These are phyloP conservation scores for Serilophus lunatus DNA, from an alignment of 2,113 vertebrate genomes.

Conservation along the genomic window DNA sequence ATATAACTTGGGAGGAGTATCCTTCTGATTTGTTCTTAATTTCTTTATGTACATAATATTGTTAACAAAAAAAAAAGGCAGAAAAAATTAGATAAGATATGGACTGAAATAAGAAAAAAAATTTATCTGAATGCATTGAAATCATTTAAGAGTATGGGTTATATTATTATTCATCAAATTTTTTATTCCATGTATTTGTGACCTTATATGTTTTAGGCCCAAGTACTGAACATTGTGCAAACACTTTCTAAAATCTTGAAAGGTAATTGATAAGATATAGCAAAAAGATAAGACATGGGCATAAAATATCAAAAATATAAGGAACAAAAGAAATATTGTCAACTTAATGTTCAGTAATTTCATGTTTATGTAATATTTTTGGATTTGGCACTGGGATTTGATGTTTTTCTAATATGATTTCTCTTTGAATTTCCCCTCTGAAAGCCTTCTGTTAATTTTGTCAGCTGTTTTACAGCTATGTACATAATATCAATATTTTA, in stretches of 20 bases:
- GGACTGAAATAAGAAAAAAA: not conserved
- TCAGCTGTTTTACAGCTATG: not conserved
- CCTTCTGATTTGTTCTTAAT: not conserved
- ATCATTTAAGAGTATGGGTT: not conserved
- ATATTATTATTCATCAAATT: not conserved
- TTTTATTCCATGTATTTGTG: not conserved
- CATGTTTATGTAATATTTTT: not conserved
- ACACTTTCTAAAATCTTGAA: not conserved
- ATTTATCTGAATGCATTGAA: not conserved
- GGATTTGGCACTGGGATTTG: not conserved
- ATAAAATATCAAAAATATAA: not conserved
- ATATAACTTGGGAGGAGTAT: not conserved
- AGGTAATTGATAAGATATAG: not conserved
- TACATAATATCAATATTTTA: not conserved
- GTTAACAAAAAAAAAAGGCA: accelerated
- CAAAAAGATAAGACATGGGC: not conserved
- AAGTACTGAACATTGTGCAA: not conserved
- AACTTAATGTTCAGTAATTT: not conserved
- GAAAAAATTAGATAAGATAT: not conserved
- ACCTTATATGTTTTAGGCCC: not conserved
- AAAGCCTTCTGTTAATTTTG: not conserved
- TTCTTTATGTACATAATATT: not conserved
- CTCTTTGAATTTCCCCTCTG: not conserved
- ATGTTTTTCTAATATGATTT: not conserved
- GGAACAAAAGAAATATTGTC: not conserved